Evolutionary conservation across 2,797 vertebrate genomes (phyloP), one percentile per base, ranked within the genome.

Genomic region (Tragopan temminckii): DNA sequence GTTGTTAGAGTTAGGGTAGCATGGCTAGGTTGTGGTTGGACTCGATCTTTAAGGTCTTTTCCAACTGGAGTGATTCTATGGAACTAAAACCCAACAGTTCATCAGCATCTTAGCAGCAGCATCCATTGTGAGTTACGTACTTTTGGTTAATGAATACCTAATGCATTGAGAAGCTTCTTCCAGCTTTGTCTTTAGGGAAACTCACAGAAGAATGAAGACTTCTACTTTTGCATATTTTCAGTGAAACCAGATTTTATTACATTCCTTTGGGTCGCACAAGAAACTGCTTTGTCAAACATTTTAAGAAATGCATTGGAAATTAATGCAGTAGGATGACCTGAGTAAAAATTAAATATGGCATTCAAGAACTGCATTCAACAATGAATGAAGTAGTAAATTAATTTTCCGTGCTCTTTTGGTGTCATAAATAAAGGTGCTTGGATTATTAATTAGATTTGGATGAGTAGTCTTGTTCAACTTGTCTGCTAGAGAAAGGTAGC

Each of bases 371-470:
- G 84, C 75, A 96, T 92, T 96, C 72, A 93, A 80, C 75, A 70
- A 38, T 91, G 86, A 91, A 70, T 81, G 70, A 95, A 95, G 92
- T 55, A 94, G 76, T 88, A 93, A 97, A 95, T 96, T 79, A 97
- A 94, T 96, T 78, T 89, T 96, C 74, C 94, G 29, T 89, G 79
- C 53, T 93, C 52, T 45, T 95, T 97, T 87, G 29, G 19, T 87
- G 90, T 93, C 80, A 91, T 90, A 92, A 87, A 95, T 43, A 83
- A 86, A 64, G 71, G 79, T 78, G 53, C 43, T 43, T 94, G 74
- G 59, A 89, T 89, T 96, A 93, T 94, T 95, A 80, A 77, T 66
- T 78, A 80, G 68, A 63, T 11, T 85, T 46, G 40, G 48, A 69
- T 85, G 89, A 92, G 85, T 57, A 78, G 81, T 62, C 71, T 74